phyloP scores from a whole-genome alignment of 1,140 invertebrate genomes.

The Drosophila erecta region DNA sequence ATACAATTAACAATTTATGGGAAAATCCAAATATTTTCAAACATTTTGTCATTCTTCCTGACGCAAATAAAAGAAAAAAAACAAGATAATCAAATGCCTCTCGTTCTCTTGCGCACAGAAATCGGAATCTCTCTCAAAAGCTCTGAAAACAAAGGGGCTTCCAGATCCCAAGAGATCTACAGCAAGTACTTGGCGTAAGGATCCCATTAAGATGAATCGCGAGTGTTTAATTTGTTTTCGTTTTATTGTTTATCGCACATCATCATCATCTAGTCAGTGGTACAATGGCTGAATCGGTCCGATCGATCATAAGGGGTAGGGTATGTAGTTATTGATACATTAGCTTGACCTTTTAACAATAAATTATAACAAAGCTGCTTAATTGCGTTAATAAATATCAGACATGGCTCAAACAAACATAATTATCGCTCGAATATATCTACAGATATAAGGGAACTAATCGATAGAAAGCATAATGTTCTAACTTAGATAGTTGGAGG shows the following conservation, averaged over 20 bases:
- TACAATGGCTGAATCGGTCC: constrained; percentile 49
- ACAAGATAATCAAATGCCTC: neutral
- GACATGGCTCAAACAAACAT: constrained; percentile 73
- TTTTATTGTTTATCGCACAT: constrained; percentile 73
- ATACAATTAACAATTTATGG: constrained; percentile 12
- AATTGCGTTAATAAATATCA: constrained; percentile 78
- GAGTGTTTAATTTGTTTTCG: constrained; percentile 29
- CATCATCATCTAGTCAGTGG: constrained; percentile 55
- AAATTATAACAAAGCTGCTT: constrained; percentile 77
- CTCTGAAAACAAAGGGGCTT: constrained; percentile 13
- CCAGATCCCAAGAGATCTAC: neutral
- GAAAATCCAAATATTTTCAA: constrained; percentile 8
- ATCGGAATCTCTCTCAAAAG: constrained; percentile 11
- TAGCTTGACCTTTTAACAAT: constrained; percentile 68
- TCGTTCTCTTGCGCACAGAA: neutral
- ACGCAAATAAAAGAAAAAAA: neutral
- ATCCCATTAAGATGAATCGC: neutral
- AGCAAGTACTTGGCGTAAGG: constrained; percentile 12
- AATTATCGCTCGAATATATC: constrained; percentile 57
- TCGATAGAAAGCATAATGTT: constrained; percentile 31
- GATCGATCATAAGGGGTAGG: constrained; percentile 28
- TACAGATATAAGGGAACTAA: constrained; percentile 44
- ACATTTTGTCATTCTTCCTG: neutral
- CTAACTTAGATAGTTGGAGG: constrained; percentile 47
- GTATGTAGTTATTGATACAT: constrained; percentile 44